Evolutionary conservation across 1,140 invertebrate species (phyloP).

Genomic region (Coelopa frigida): DNA sequence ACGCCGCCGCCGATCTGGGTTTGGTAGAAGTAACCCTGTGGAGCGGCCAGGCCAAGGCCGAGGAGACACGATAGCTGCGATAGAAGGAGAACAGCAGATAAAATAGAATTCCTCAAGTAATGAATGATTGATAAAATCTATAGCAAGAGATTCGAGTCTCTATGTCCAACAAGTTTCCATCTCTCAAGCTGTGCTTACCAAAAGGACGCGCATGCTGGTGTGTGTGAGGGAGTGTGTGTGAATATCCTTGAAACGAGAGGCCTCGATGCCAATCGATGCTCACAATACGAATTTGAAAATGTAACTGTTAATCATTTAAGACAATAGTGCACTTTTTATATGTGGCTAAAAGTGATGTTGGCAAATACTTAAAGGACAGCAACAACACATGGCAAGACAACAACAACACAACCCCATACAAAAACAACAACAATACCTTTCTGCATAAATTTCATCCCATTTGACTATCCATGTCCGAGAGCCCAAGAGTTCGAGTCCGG

Average conservation of each 20-base stretch:
- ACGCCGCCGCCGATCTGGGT: not conserved
- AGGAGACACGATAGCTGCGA: constrained; percentile 6
- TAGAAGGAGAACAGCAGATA: not conserved
- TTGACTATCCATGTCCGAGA: no score
- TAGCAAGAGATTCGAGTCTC: no score
- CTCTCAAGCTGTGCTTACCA: constrained; percentile 11
- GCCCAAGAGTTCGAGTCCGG: no score
- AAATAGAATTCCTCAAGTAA: no score
- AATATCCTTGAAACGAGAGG: no score
- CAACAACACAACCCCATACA: no score
- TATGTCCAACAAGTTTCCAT: not conserved
- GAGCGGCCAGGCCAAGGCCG: constrained; percentile 2
- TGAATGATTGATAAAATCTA: no score
- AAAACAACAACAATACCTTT: no score
- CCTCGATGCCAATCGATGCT: no score
- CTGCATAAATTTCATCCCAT: no score
- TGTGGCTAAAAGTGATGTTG: constrained; percentile 14
- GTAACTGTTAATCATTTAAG: constrained; percentile 13
- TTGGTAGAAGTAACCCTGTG: constrained; percentile 14
- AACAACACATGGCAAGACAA: constrained; percentile 7
- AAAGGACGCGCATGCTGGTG: constrained; percentile 6
- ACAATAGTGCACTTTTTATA: constrained; percentile 15
- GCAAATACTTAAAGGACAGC: not conserved
- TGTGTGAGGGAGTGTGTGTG: not conserved
- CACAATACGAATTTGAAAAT: constrained; percentile 12